Evolutionary conservation across 1,140 invertebrate species (phyloP), one percentile per base, ranked within the genome.

Genomic region (Lerema accius): DNA sequence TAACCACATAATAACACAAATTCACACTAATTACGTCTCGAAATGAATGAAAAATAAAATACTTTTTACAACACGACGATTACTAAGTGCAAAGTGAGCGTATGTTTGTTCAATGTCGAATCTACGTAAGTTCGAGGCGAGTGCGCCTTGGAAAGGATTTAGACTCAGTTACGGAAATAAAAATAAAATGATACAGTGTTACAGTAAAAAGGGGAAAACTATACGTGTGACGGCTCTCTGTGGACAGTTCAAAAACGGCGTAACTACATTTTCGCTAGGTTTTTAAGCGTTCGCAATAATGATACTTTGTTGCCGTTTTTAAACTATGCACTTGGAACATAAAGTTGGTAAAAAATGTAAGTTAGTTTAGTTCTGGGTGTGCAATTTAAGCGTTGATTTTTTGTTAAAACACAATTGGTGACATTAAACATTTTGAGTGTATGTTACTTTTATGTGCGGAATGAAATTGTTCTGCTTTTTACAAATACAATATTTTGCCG

Each of bases 81-180:
- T 76, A 90, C 86, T 89, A 90, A 82, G 88, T 90, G 88, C 88
- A 90, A 69, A 84, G 86, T 86, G 88, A 89, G 84, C 68, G 64
- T 72, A 71, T 28, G 48, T 51, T 53, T 68, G 78, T 81, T 86
- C 84, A 58, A 83, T 69, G 84, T 86, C 84, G 78, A 86, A 83
- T 81, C 78, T 75, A 82, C 65, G 53, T 62, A 65, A 69, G 72
- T 55, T 62, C 58, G 58, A 71, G 67, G 40, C 64, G 62, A 73
- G 72, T 67, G 48, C 63, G 78, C 76, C 80, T 73, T 75, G 62
- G 19, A 28, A 59, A 59, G 56, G 56, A 59, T 39, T 49, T 5
- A 50, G 46, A 42, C 11, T 63, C 14, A 37, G 35, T 70, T 63
- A 62, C 13, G 35, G 39, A 62, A 71, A 61, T 10, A 50, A 69